Percentiles rank a stretch among this genome's conserved stretches.
These are phyloP conservation scores for Psilopogon haemacephalus DNA, from an alignment of 2,113 vertebrate species.

Conservation along the genomic window DNA sequence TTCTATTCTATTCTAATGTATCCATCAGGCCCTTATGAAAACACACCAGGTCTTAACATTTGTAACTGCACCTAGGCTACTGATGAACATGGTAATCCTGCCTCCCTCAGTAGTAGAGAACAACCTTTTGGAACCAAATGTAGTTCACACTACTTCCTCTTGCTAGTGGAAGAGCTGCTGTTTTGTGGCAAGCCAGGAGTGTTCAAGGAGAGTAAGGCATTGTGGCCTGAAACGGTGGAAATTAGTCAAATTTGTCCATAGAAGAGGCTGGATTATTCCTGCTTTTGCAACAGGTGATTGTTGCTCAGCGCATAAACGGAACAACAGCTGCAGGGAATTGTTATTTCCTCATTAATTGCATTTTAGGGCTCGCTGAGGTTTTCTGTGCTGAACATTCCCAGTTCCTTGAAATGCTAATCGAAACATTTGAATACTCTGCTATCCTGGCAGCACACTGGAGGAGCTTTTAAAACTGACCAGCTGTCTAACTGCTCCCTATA, in stretches of 20 bases:
- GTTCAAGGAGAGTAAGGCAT: not conserved
- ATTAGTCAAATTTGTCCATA: not conserved
- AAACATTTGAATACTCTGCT: conserved; percentile 50
- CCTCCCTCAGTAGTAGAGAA: not conserved
- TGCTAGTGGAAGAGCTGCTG: not conserved
- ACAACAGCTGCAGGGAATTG: not conserved
- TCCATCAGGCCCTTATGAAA: not conserved
- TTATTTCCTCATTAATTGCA: conserved; percentile 39
- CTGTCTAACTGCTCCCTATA: conserved; percentile 9
- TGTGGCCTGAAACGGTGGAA: not conserved
- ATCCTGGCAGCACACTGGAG: conserved; percentile 27
- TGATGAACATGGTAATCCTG: not conserved
- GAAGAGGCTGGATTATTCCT: not conserved
- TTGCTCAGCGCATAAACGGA: not conserved
- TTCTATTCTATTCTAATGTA: too few relatives aligned
- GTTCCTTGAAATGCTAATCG: conserved; percentile 42
- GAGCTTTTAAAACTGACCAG: conserved; percentile 38
- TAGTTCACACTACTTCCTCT: not conserved
- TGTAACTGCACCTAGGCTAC: too few relatives aligned
- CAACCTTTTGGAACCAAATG: not conserved
- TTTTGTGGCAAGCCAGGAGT: not conserved
- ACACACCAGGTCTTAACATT: not conserved
- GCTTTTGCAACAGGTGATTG: conserved; percentile 8
- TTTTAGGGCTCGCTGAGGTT: conserved; percentile 21
- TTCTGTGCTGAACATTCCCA: not conserved